Base-by-base conservation (phyloP, 2,797 vertebrate genomes). In the Trematomus bernacchii region DNA sequence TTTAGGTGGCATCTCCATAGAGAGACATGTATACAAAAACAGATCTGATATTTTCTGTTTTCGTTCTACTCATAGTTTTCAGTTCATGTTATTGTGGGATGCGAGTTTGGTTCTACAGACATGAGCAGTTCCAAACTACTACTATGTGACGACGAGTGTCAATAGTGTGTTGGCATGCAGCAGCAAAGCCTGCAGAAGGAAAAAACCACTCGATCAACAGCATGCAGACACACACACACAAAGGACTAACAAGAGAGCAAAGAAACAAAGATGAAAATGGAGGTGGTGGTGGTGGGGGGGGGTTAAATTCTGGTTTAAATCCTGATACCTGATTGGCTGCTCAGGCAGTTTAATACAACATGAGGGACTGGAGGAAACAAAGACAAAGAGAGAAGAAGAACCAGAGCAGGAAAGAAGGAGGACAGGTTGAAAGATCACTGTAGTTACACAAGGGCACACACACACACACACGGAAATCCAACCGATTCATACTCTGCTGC, bases 261-360 rank as follows among this genome's bases (percentile, higher is more conserved):
- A 54, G 42, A 61, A 53, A 64, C 19, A 61, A 11, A 55, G 57
- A 66, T 37, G 33, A 8, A 7, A 1, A 9, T 37, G 33, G 33
- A 8, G 33, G 6, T 8, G 7, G 33, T n/a, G 7, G 33, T n/a
- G n/a, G 13, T 13, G 15, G 16, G 40, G 63, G 12, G 60, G 64
- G 23, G 51, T 63, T 61, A 84, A 64, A 81, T 63, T 82, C 66
- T 69, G 71, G 53, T 74, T 80, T 47, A 87, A 85, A 75, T 92
- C 91, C 89, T 85, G 94, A 92, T 97, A 97, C 97, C 97, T 97
- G 97, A 96, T 96, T 96, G 95, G 95, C 90, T 95, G 96, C 94
- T 96, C 93, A 97, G 90, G 87, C 95, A 96, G 93, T 94, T 96
- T 95, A 96, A 92, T n/a, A 91, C 80, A 88, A 92, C 87, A 87